Conservation (phyloP, 2,113 vertebrate species). For the Taxidea taxus region DNA sequence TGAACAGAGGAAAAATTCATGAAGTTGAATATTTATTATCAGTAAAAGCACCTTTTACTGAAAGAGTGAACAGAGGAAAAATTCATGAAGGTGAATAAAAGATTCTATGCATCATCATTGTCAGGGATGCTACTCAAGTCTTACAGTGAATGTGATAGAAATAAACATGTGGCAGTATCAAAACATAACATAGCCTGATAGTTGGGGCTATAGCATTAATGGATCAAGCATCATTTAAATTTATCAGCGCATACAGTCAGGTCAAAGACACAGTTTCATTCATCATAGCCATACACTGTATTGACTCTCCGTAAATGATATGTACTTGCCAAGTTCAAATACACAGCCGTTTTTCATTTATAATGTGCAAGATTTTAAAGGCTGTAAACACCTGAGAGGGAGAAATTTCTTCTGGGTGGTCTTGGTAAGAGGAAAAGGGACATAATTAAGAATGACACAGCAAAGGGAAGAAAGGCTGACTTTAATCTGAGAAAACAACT, state of each 20-base stretch:
- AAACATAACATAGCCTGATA: neutral
- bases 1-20: neutral
- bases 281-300: neutral
- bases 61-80: neutral
- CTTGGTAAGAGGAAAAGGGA: neutral
- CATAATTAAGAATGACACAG: slow-evolving; percentile 50
- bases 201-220: neutral
- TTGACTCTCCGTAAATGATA: neutral
- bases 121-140: neutral
- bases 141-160: neutral
- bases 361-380: slow-evolving; percentile 39
- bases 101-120: neutral
- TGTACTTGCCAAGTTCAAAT: slow-evolving; percentile 26
- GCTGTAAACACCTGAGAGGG: slow-evolving; percentile 15
- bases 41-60: neutral
- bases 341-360: slow-evolving; percentile 31
- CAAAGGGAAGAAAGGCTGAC: neutral
- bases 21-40: neutral
- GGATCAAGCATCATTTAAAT: neutral
- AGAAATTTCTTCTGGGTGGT: slow-evolving; percentile 52
- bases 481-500: neutral
- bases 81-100: neutral
- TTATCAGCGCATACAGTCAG: neutral
- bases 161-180: neutral
- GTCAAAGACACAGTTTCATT: slow-evolving; percentile 4